Evolutionary conservation across 2,888 invertebrate genomes (phyloP).

Genomic region (Caradrina kadenii): DNA sequence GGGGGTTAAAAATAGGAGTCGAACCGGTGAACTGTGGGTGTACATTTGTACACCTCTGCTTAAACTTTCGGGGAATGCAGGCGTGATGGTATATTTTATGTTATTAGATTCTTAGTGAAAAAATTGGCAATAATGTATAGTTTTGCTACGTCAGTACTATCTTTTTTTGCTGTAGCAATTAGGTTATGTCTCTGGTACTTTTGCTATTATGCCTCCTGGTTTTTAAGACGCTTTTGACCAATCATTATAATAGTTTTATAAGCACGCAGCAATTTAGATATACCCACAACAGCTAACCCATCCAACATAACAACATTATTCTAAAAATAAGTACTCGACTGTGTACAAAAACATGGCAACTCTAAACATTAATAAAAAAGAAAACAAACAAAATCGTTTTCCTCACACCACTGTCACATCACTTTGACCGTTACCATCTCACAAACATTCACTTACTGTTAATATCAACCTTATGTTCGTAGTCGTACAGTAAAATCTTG

Average conservation of each 20-base stretch:
- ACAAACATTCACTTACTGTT: constrained; percentile 49
- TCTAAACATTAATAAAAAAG: constrained; percentile 59
- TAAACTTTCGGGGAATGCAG: no score
- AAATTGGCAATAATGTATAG: not conserved
- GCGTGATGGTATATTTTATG: no score
- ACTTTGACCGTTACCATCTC: constrained; percentile 75
- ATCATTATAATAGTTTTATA: not conserved
- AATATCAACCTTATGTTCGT: constrained; percentile 51
- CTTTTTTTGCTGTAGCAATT: not conserved
- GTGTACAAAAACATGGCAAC: constrained; percentile 53
- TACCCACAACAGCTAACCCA: not conserved
- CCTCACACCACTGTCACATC: constrained; percentile 74
- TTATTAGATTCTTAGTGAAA: no score
- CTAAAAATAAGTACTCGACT: constrained; percentile 45
- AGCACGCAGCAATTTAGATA: not conserved
- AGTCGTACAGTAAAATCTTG: constrained; percentile 44
- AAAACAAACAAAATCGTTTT: constrained; percentile 70
- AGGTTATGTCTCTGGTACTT: no score
- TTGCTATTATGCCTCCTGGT: no score
- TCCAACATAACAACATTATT: constrained; percentile 27
- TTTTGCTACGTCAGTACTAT: not conserved
- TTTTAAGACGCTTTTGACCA: not conserved
- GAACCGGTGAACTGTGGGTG: no score
- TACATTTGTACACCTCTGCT: no score
- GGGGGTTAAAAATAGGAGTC: no score